Evolutionary conservation across 2,113 vertebrate genomes (phyloP), one percentile per base, ranked within the genome.

Genomic region (Emydura subglobosa): DNA sequence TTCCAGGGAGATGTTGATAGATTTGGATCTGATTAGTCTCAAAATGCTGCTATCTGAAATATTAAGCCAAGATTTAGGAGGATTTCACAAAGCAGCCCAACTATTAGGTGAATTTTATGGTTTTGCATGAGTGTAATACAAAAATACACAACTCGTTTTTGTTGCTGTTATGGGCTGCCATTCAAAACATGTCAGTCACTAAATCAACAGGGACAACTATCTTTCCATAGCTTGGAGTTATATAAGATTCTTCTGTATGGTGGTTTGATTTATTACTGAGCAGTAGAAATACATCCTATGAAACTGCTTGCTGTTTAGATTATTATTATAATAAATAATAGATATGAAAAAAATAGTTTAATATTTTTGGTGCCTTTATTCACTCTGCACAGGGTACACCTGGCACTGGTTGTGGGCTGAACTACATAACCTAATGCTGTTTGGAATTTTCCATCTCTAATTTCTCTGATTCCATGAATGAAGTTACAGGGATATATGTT

Each of bases 301-400:
- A 74, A 3, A 7, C 44, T 8, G 1, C 24, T 54, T 25, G 31
- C 49, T 29, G 42, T 57, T 83, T 83, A 47, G 6, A 65, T 42
- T 31, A 72, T 54, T 1, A 7, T 42, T 50, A 55, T 57, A 13
- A n/a, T 10, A 22, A 85, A 5, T 1, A 14, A 6, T 9, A 27
- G 0, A 16, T 34, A 31, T 68, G 74, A 0, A 74, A 12, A 11
- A 85, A 61, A 92, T 76, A 47, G 16, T 44, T 44, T 8, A 9
- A 78, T 22, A 50, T n/a, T 4, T 1, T 53, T 39, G 51, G 10
- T 49, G 50, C 82, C 6, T 65, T 21, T 29, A 31, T 89, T 12
- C 3, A 0, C 4, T 2, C 49, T 2, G 1, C 47, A n/a, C 0
- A 78, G 39, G 31, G 53, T 1, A 14, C 51, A 42, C 7, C 1